phyloP scores from a whole-genome alignment of 2,888 invertebrate genomes.

The Eristalis intricaria region DNA sequence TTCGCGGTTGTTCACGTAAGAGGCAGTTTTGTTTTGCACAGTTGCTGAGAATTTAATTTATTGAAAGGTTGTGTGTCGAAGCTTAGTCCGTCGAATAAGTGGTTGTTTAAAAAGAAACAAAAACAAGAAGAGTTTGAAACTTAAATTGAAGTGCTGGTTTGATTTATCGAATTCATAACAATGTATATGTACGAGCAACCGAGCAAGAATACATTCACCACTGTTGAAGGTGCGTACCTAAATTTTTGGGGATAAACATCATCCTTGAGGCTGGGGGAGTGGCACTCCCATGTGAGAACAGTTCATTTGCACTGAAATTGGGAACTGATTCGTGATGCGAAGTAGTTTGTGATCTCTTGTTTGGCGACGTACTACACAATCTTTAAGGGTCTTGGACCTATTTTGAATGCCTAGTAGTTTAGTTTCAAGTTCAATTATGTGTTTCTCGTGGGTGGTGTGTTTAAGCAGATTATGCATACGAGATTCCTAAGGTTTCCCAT shows the following conservation, averaged over 20 bases:
- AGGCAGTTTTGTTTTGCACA: conserved; percentile 56
- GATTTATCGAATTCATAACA: background rate
- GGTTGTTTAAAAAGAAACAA: background rate
- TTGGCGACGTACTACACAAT: background rate
- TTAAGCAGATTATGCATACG: background rate
- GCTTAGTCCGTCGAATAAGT: conserved; percentile 42
- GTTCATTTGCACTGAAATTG: background rate
- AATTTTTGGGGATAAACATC: background rate
- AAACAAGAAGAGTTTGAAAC: background rate
- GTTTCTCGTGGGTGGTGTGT: background rate
- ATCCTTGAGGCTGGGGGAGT: background rate
- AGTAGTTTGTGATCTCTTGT: background rate
- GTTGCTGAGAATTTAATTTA: conserved; percentile 66
- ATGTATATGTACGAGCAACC: conserved; percentile 90
- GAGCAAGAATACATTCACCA: conserved; percentile 87
- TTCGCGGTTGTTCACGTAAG: conserved; percentile 78
- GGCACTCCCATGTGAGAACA: background rate
- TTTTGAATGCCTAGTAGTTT: background rate
- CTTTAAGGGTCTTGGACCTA: background rate
- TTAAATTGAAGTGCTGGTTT: conserved; percentile 4
- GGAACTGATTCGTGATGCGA: background rate
- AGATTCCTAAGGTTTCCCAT: conserved; percentile 29
- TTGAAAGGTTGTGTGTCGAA: conserved; percentile 60
- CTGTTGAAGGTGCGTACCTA: conserved; percentile 86
- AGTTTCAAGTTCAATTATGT: conserved; percentile 40